These are phyloP conservation scores for Conus betulinus DNA, from an alignment of 1,140 invertebrate species.

Conservation along the genomic window DNA sequence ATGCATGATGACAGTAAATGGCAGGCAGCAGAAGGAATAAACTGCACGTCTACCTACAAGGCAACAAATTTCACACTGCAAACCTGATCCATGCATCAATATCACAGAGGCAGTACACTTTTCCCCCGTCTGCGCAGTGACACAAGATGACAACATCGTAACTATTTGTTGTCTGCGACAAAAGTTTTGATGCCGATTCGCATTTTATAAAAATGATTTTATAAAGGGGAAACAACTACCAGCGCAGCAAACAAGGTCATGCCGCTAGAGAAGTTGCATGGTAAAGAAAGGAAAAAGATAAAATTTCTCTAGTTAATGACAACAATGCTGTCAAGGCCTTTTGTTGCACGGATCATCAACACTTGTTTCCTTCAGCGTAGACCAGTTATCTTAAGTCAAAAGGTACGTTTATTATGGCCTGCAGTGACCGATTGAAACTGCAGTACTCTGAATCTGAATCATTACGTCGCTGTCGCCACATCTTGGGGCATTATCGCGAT, in stretches of 20 bases:
- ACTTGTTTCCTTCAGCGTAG: background rate
- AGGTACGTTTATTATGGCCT: constrained; percentile 7
- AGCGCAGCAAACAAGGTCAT: background rate
- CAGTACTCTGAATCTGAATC: background rate
- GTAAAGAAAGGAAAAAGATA: background rate
- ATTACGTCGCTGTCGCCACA: too few relatives aligned
- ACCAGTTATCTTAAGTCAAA: background rate
- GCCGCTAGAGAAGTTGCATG: background rate
- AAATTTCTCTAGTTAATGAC: background rate
- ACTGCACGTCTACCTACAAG: too few relatives aligned
- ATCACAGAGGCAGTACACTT: constrained; percentile 22
- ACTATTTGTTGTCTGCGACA: background rate
- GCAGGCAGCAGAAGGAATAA: too few relatives aligned
- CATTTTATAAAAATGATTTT: background rate
- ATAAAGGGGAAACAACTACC: background rate
- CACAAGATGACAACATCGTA: background rate
- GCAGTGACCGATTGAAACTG: background rate
- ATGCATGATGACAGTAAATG: too few relatives aligned
- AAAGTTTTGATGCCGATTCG: background rate
- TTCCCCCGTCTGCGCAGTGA: constrained; percentile 17
- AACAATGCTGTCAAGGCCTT: constrained; percentile 3
- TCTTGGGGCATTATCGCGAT: background rate
- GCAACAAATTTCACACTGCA: too few relatives aligned
- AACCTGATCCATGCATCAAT: constrained; percentile 3
- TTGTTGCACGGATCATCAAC: background rate